Base-by-base conservation (phyloP, 2,113 vertebrate species). In the Corythaixoides concolor region DNA sequence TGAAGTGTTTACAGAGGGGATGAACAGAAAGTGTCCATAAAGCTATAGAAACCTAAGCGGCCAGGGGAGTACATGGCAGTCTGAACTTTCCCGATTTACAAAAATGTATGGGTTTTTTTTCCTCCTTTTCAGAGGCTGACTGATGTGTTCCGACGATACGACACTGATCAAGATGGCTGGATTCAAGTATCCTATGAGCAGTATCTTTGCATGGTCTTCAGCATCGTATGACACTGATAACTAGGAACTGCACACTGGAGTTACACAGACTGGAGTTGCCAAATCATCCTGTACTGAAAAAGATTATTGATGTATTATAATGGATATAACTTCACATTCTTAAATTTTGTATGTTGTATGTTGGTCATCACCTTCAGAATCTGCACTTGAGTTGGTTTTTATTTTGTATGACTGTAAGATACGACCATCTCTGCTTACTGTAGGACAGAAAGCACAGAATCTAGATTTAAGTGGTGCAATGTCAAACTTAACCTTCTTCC, bases 151-250 rank as follows among this genome's bases (percentile, higher is more conserved):
- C 98, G 99, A 56, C 98, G 99, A 19, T 99, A 99, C 0, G 99
- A 99, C 50, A 99, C 99, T 0, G 99, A 99, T 90, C 99, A 99
- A 76, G 99, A 99, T 3, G 99, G 99, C 97, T 99, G 99, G 99
- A 99, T 99, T 92, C 99, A 99, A 96, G 99, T 99, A 92, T 99
- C 99, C 53, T 99, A 99, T 15, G 99, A 99, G 97, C 99, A 99
- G 52, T 99, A 99, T 86, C 99, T 99, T 83, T 99, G 99, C 85
- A 99, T 99, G 99, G 99, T 99, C 97, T 99, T 99, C 98, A 99
- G 98, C 96, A 98, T 99, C 4, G 99, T 99, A 98, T 99, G 95
- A 98, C 79, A 26, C 37, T 15, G 19, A 59, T 5, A 91, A 53
- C 62, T 47, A 33, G 28, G 33, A 74, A 62, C 1, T 10, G 20